Evolutionary conservation across 2,113 vertebrate genomes (phyloP).

Genomic region (Stercorarius parasiticus): DNA sequence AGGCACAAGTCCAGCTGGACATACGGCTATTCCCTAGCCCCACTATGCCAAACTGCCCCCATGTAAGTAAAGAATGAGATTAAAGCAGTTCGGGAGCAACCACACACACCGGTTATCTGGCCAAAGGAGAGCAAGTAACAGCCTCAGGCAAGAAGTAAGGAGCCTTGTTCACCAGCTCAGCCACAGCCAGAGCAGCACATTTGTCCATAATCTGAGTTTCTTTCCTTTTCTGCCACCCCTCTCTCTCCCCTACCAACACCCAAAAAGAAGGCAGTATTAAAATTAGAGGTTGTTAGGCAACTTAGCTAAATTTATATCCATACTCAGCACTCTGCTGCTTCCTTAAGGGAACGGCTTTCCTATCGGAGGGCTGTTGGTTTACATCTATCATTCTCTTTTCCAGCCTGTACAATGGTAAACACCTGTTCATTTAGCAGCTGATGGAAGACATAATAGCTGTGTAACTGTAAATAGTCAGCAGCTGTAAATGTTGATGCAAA

Average conservation of each 20-base stretch:
- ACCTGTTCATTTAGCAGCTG: constrained; percentile 57
- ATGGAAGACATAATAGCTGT: background rate
- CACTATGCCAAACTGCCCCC: background rate
- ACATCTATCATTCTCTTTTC: background rate
- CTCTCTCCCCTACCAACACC: background rate
- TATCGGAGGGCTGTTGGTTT: background rate
- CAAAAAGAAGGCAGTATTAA: background rate
- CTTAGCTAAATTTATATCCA: background rate
- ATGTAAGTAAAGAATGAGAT: fast-evolving
- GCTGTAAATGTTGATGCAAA: constrained; percentile 19
- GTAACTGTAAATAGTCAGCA: constrained; percentile 14
- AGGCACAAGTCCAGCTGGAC: background rate
- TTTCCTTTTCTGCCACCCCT: background rate
- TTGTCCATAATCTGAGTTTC: background rate
- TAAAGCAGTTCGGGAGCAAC: background rate
- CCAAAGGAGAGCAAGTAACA: background rate
- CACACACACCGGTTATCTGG: fast-evolving
- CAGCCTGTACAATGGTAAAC: background rate
- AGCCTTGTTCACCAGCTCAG: background rate
- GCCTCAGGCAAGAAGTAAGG: background rate
- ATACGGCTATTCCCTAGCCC: background rate
- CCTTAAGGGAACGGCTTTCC: background rate
- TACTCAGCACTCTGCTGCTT: background rate
- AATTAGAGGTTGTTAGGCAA: background rate
- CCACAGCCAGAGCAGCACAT: background rate